Evolutionary conservation across 2,888 invertebrate species (phyloP).

Genomic region (Heteropelma amictum): DNA sequence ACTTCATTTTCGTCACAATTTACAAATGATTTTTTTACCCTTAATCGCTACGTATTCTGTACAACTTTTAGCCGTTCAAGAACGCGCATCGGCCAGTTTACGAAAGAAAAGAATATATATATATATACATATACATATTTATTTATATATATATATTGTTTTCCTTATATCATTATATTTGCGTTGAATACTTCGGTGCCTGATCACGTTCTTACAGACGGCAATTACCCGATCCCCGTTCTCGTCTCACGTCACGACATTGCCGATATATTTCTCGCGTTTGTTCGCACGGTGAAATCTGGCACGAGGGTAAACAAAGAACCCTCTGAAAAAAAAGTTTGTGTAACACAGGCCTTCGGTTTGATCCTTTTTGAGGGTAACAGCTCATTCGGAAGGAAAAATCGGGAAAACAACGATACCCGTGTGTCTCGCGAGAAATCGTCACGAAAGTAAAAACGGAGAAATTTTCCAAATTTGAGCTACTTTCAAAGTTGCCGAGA

Average conservation of each 20-base stretch:
- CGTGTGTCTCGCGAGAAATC: too few species aligned
- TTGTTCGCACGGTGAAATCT: constrained; percentile 37
- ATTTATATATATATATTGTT: too few species aligned
- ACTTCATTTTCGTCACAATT: constrained; percentile 59
- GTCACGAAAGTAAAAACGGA: too few species aligned
- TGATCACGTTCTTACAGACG: constrained; percentile 40
- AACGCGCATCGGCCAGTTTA: constrained; percentile 46
- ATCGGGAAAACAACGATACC: background rate
- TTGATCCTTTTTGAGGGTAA: constrained; percentile 62
- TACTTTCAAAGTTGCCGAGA: too few species aligned
- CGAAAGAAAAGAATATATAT: constrained; percentile 23
- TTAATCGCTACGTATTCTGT: constrained; percentile 64
- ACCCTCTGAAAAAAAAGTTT: constrained; percentile 48
- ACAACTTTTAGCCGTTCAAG: constrained; percentile 56
- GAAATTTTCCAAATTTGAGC: too few species aligned
- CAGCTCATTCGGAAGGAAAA: constrained; percentile 54
- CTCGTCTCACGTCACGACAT: constrained; percentile 20
- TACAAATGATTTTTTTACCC: constrained; percentile 65
- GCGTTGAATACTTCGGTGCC: constrained; percentile 18
- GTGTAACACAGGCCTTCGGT: constrained; percentile 70
- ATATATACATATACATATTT: too few species aligned
- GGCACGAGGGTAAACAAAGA: constrained; percentile 36
- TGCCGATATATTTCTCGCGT: constrained; percentile 36
- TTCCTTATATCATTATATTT: constrained; percentile 1
- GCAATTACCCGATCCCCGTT: constrained; percentile 33